Evolutionary conservation across 1,140 invertebrate genomes (phyloP).

Genomic region (Magallana angulata): DNA sequence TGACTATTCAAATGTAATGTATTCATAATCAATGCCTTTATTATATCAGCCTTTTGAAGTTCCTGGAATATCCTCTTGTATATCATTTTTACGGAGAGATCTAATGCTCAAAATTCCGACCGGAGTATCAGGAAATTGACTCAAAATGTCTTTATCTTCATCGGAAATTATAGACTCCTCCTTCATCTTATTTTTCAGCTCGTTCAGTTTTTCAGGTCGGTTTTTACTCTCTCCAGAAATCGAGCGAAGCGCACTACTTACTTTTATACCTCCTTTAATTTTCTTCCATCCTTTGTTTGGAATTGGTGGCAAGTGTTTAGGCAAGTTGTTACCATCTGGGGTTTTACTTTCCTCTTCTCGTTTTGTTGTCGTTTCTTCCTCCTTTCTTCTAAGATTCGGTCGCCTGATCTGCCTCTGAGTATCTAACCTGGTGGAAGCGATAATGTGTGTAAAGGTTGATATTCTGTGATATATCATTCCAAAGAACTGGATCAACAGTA

Average conservation of each 20-base stretch:
- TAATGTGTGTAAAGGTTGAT: conserved; percentile 72
- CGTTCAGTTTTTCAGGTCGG: background rate
- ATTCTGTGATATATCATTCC: conserved; percentile 79
- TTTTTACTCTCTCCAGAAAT: background rate
- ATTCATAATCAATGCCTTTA: background rate
- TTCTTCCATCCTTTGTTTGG: background rate
- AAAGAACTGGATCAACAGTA: conserved; percentile 79
- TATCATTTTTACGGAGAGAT: background rate
- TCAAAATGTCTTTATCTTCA: background rate
- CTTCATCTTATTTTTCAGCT: background rate
- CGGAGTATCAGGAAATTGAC: background rate
- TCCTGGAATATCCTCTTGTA: background rate
- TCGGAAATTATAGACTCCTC: background rate
- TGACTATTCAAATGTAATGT: too few relatives aligned
- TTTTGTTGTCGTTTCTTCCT: background rate
- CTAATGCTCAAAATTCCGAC: background rate
- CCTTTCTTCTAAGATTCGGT: background rate
- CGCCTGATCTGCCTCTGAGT: background rate
- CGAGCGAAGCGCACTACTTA: background rate
- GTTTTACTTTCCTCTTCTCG: background rate
- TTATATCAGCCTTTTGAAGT: background rate
- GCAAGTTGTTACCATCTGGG: background rate
- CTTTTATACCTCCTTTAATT: background rate
- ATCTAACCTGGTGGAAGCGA: conserved; percentile 51
- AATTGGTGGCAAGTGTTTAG: background rate